Conservation (phyloP, 2,797 vertebrate genomes). For the Eulemur rubriventer region DNA sequence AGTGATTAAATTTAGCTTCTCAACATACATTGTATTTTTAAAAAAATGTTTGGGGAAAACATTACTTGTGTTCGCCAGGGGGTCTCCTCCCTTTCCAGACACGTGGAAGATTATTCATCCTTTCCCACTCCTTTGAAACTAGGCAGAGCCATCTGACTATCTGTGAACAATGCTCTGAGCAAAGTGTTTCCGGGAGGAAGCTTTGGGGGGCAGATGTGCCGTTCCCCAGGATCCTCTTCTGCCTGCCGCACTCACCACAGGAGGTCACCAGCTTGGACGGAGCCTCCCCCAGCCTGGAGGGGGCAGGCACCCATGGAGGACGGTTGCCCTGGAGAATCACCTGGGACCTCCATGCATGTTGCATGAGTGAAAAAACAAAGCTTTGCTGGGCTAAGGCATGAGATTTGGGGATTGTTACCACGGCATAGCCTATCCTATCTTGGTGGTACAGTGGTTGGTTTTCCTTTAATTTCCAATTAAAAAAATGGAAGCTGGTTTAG, state of each 20-base stretch:
- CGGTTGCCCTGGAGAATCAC: background rate
- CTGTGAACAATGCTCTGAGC: background rate
- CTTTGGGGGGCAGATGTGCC: background rate
- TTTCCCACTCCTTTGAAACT: background rate
- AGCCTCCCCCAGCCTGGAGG: background rate
- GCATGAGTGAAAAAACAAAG: background rate
- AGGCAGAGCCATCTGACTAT: background rate
- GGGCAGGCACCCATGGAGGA: background rate
- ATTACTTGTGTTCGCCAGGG: background rate
- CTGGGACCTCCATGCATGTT: background rate
- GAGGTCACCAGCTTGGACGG: background rate
- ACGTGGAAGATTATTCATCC: background rate
- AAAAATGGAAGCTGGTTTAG: background rate
- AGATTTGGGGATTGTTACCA: background rate
- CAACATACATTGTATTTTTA: background rate
- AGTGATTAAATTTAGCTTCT: background rate
- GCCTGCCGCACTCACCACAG: background rate
- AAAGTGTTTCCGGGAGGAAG: background rate
- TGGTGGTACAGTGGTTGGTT: background rate
- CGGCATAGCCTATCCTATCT: background rate
- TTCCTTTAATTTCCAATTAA: background rate
- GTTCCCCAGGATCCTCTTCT: background rate
- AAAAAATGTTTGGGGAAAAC: background rate
- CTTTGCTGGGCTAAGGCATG: background rate
- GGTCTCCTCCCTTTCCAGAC: background rate